phyloP scores from a whole-genome alignment of 2,797 vertebrate genomes.

The Enteromius fasciolatus region DNA sequence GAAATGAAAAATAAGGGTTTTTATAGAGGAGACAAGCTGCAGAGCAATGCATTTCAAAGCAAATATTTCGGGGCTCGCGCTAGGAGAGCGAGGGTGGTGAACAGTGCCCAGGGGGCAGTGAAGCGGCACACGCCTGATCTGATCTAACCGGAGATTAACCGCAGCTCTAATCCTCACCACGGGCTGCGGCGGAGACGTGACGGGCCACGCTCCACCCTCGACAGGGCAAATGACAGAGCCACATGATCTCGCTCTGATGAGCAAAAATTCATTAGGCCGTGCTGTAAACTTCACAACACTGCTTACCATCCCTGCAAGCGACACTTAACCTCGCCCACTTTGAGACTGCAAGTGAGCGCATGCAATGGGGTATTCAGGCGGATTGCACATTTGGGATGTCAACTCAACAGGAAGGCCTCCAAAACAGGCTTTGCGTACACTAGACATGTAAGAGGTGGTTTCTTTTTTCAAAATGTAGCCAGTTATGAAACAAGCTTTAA shows the following conservation, averaged over 20 bases:
- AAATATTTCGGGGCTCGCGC: conserved; percentile 37
- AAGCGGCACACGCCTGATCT: conserved; percentile 33
- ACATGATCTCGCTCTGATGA: conserved; percentile 30
- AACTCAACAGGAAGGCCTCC: neutral
- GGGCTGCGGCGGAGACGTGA: conserved; percentile 8
- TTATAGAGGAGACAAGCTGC: conserved; percentile 42
- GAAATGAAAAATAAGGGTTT: conserved; percentile 19
- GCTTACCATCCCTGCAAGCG: conserved; percentile 6
- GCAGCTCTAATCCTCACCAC: conserved; percentile 45
- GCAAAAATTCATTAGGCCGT: conserved; percentile 48
- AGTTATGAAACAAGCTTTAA: neutral
- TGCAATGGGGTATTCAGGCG: neutral
- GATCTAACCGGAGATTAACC: conserved; percentile 58
- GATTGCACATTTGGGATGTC: neutral
- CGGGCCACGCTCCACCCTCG: conserved; percentile 6
- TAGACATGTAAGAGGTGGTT: neutral
- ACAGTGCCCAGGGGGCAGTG: conserved; percentile 26
- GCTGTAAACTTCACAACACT: conserved; percentile 31
- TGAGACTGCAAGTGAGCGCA: neutral
- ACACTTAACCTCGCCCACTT: conserved; percentile 35
- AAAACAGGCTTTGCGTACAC: neutral
- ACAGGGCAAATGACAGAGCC: conserved; percentile 19
- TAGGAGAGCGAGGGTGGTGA: conserved; percentile 23
- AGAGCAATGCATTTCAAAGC: conserved; percentile 53
- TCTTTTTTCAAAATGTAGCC: neutral